phyloP scores from a whole-genome alignment of 2,113 vertebrate species.

The Microtus montanus region DNA sequence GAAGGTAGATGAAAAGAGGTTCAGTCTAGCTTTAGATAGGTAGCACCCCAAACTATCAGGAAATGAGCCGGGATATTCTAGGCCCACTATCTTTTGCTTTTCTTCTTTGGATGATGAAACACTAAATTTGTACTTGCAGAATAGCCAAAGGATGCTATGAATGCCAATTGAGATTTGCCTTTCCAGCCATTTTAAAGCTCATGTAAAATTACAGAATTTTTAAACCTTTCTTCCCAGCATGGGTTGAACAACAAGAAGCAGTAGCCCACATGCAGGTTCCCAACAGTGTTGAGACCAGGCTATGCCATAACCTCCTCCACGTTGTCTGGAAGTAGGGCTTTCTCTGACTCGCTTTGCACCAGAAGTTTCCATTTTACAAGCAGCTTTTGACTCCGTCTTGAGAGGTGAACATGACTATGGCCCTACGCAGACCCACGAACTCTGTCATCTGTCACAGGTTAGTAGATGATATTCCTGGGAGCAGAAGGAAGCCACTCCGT shows the following conservation, averaged over 20 bases:
- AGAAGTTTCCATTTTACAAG: not conserved
- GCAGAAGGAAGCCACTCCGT: not conserved
- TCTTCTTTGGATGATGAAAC: not conserved
- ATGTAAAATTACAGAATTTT: not conserved
- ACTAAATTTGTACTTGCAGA: not conserved
- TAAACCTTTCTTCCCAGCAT: too few relatives aligned
- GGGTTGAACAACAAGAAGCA: not conserved
- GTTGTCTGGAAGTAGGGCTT: not conserved
- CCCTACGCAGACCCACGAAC: not conserved
- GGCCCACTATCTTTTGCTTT: not conserved
- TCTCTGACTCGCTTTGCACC: too few relatives aligned
- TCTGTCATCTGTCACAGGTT: not conserved
- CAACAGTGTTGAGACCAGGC: not conserved
- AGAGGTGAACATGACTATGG: not conserved
- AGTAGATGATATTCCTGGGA: not conserved
- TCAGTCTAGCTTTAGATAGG: not conserved
- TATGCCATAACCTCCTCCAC: not conserved
- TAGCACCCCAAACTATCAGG: rapidly evolving
- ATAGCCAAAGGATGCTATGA: not conserved
- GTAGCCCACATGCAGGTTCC: not conserved
- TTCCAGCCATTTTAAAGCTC: not conserved
- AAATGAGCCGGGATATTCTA: rapidly evolving
- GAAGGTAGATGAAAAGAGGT: not conserved
- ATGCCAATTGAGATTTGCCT: not conserved
- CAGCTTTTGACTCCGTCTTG: not conserved